Conservation (phyloP, 2,797 vertebrate genomes). For the Chloroceryle inda region DNA sequence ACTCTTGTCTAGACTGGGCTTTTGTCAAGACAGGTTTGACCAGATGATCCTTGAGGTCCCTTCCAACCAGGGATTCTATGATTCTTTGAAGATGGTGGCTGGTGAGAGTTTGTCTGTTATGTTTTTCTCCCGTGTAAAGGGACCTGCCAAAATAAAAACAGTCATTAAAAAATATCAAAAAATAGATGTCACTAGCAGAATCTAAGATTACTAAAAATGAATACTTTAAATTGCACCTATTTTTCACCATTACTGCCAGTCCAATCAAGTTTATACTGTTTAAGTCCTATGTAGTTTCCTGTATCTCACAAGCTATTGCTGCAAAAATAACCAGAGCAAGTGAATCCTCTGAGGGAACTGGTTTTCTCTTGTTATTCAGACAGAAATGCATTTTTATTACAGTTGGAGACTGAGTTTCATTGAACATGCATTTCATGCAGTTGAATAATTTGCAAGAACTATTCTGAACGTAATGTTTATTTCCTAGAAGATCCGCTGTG, state of each 20-base stretch:
- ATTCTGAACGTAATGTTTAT: not conserved
- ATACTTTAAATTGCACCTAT: not conserved
- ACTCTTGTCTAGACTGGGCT: not conserved
- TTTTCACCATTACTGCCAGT: not conserved
- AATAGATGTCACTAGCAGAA: not conserved
- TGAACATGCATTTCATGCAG: not conserved
- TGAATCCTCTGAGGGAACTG: not conserved
- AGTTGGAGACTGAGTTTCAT: not conserved
- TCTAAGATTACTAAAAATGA: not conserved
- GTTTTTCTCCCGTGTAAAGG: not conserved
- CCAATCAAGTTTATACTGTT: not conserved
- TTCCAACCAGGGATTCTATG: not conserved
- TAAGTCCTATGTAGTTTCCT: not conserved
- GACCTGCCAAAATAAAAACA: not conserved
- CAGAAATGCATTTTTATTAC: not conserved
- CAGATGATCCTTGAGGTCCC: not conserved
- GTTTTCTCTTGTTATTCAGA: not conserved
- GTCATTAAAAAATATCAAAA: not conserved
- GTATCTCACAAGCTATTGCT: not conserved
- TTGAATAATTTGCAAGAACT: not conserved
- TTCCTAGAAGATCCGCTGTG: not conserved
- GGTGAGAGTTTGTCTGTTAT: not conserved
- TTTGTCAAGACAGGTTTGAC: not conserved
- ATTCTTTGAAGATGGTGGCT: not conserved
- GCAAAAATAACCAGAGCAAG: not conserved